These are phyloP conservation scores for Tuberolachnus salignus DNA, from an alignment of 2,888 invertebrate species.

Conservation along the genomic window DNA sequence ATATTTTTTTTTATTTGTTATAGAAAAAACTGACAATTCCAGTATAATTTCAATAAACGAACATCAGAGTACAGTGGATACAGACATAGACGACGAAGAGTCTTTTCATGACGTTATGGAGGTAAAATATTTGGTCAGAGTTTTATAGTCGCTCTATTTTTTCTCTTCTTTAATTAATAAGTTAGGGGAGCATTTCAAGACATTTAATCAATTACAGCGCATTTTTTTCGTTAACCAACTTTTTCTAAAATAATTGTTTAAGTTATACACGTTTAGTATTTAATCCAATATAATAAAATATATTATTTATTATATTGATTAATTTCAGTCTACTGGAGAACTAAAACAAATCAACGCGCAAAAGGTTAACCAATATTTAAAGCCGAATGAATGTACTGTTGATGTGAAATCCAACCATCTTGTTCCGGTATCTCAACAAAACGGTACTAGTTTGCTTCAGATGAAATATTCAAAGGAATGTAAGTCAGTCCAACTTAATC, in stretches of 20 bases:
- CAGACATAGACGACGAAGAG: slow-evolving; percentile 76
- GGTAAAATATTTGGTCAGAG: slow-evolving; percentile 63
- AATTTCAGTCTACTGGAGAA: slow-evolving; percentile 30
- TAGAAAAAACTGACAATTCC: slow-evolving; percentile 5
- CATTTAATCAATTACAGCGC: neutral
- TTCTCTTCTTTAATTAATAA: neutral
- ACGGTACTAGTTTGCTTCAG: neutral
- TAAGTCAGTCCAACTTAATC: slow-evolving; percentile 2
- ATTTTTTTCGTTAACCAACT: too few species aligned
- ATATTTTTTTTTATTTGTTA: slow-evolving; percentile 57
- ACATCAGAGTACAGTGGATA: slow-evolving; percentile 57
- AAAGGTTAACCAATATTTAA: neutral
- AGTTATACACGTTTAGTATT: too few species aligned
- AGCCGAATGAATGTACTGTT: neutral
- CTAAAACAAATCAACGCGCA: neutral
- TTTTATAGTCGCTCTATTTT: neutral
- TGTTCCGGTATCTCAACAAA: slow-evolving; percentile 36
- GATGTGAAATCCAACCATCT: neutral
- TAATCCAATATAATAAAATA: too few species aligned
- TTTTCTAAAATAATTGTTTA: too few species aligned
- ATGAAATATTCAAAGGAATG: neutral
- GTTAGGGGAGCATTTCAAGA: too few species aligned
- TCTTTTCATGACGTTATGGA: slow-evolving; percentile 84
- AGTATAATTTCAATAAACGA: slow-evolving; percentile 15
- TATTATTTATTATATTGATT: neutral